These are phyloP conservation scores for Isurus oxyrinchus DNA, from an alignment of 2,113 vertebrate species.

Conservation along the genomic window DNA sequence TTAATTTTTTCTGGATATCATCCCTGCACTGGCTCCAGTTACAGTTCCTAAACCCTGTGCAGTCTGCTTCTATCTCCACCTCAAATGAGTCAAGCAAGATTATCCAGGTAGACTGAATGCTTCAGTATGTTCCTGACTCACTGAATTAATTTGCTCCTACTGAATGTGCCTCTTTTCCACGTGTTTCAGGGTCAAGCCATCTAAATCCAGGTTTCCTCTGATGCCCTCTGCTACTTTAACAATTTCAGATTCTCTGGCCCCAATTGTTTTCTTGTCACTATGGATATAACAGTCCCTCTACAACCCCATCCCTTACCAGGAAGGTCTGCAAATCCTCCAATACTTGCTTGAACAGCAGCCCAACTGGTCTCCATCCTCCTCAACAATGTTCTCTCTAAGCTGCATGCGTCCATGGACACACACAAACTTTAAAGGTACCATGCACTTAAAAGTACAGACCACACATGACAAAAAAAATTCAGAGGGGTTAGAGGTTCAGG, in stretches of 20 bases:
- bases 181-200: background rate
- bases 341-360: background rate
- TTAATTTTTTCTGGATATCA: background rate
- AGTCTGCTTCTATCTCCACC: background rate
- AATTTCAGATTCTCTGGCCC: background rate
- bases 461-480: too few relatives aligned
- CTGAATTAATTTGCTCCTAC: background rate
- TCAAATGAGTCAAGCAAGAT: background rate
- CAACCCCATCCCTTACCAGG: background rate
- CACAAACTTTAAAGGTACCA: too few relatives aligned
- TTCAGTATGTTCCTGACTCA: background rate
- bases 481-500: too few relatives aligned
- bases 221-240: background rate
- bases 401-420: too few relatives aligned
- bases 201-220: background rate
- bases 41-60: background rate
- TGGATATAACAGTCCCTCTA: background rate
- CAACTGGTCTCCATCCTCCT: background rate
- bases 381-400: background rate
- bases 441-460: too few relatives aligned
- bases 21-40: background rate
- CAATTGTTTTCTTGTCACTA: background rate
- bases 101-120: background rate
- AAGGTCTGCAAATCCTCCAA: background rate
- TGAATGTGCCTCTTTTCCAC: background rate